Percentiles rank a stretch among this genome's conserved stretches.
Conservation (phyloP, 2,113 vertebrate species). For the Donacobius atricapilla region DNA sequence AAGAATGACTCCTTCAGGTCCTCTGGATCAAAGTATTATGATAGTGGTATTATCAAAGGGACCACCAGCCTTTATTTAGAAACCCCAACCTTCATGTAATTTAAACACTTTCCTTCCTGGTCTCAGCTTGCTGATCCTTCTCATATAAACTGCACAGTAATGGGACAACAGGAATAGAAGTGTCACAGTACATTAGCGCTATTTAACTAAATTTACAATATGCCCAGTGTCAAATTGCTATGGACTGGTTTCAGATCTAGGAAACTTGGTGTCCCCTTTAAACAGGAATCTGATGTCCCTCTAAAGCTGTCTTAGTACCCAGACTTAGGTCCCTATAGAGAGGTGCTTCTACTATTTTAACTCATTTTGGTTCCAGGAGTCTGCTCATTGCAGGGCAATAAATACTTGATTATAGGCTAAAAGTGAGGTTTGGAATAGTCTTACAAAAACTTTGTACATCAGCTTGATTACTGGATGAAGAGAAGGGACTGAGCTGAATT, state of each 20-base stretch:
- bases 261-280: background rate
- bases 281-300: background rate
- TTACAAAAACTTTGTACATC: background rate
- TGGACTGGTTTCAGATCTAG: background rate
- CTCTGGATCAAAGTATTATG: background rate
- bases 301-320: background rate
- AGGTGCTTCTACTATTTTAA: background rate
- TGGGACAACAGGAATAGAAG: background rate
- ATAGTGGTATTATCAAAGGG: constrained; percentile 8
- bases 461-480: background rate
- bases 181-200: background rate
- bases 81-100: background rate
- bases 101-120: background rate
- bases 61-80: constrained; percentile 23
- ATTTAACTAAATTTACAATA: background rate
- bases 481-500: background rate
- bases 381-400: background rate
- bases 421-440: background rate
- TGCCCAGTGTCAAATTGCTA: background rate
- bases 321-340: background rate
- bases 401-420: background rate
- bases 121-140: background rate
- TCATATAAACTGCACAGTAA: background rate
- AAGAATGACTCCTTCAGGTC: background rate
- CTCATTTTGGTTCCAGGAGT: background rate